Base-by-base conservation (phyloP, 2,797 vertebrate species). In the Cossypha caffra region DNA sequence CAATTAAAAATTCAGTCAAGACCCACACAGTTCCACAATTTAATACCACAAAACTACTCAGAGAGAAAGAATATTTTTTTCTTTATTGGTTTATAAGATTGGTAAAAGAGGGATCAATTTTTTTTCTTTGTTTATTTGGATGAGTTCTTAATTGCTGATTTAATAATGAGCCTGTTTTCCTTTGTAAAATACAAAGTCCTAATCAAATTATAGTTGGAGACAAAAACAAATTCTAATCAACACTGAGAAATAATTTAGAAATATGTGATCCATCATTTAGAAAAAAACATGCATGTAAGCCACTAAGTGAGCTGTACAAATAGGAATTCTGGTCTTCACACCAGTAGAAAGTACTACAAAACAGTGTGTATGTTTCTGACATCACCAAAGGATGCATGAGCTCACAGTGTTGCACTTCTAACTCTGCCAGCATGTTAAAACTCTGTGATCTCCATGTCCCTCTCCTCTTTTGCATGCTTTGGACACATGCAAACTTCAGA, bases 241-340 rank as follows among this genome's bases (percentile, higher is more conserved):
- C 7, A 68, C 7, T 31, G 23, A 58, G 21, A 48, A 82, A 66
- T 16, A 37, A 61, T 1, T 16, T n/a, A 42, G 21, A 61, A 80
- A 76, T 58, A 33, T 2, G 3, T 62, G 26, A 90, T 54, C 3
- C 15, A n/a, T 8, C 15, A 37, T 16, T 50, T 29, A 10, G n/a
- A 51, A 57, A 67, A 31, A n/a, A 7, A 0, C 1, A 8, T 2
- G 24, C 3, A 24, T 8, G 1, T 31, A 51, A 55, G 4, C 19
- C 26, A 29, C 8, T 24, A 64, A 51, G 62, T 33, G 35, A 64
- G 8, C 14, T 42, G 5, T 21, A 19, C 8, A 37, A 52, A 72
- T 11, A 43, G 3, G 7, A 59, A 40, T 35, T 3, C 10, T 38
- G 25, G n/a, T 47, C 26, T 89, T 10, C 67, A 29, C 37, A 43